These are phyloP conservation scores for Astropecten irregularis DNA, from an alignment of 53 echinoderm and acorn worm genomes.

Conservation along the genomic window DNA sequence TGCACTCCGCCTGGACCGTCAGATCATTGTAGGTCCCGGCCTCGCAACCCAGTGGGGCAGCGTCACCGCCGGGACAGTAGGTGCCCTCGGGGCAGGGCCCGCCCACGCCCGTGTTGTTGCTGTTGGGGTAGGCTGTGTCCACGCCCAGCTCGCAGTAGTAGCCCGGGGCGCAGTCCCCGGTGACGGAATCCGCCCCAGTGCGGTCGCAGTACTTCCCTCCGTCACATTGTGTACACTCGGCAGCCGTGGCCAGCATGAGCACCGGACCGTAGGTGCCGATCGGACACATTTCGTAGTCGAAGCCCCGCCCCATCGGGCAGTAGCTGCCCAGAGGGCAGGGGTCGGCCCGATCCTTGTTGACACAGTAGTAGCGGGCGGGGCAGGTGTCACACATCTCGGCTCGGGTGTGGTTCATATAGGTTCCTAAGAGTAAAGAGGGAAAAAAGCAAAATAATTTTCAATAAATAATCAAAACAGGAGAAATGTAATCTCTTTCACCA, in stretches of 20 bases:
- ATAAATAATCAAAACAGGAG: no score
- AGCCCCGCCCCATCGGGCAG: conserved; percentile 84
- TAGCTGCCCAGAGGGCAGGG: conserved; percentile 88
- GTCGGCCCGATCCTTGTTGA: conserved; percentile 84
- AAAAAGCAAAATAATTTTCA: background rate
- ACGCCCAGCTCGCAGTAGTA: conserved; percentile 94
- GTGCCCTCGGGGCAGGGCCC: conserved; percentile 95
- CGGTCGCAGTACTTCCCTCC: conserved; percentile 87
- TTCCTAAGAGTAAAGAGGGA: no score
- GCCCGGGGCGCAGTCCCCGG: conserved; percentile 82
- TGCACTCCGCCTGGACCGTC: conserved; percentile 73
- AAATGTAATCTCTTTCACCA: no score
- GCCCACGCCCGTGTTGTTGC: conserved; percentile 94
- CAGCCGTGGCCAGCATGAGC: conserved; percentile 71
- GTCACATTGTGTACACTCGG: conserved; percentile 92
- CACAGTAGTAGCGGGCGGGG: conserved; percentile 91
- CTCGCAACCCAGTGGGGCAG: conserved; percentile 82
- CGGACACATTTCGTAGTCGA: conserved; percentile 82
- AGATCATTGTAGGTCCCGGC: conserved; percentile 89
- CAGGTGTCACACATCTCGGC: conserved; percentile 87
- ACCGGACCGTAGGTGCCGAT: conserved; percentile 96
- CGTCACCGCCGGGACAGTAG: conserved; percentile 84
- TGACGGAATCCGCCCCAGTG: conserved; percentile 62
- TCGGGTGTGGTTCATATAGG: conserved; percentile 98
- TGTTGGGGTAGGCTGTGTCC: conserved; percentile 88